Base-by-base conservation (phyloP, 2,888 invertebrate species). In the Prosopocoilus inquinatus region DNA sequence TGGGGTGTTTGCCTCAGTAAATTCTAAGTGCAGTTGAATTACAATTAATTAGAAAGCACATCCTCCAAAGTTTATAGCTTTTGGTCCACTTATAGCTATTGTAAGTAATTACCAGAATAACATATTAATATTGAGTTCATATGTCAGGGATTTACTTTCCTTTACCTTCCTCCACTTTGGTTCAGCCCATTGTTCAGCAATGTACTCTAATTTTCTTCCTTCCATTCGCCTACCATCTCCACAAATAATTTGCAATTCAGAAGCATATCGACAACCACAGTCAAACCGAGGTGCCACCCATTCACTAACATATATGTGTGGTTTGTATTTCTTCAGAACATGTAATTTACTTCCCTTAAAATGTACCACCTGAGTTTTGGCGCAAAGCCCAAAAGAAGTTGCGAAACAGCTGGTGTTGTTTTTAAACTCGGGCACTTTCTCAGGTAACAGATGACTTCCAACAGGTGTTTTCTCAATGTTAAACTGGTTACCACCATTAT, bases 291-390 rank as follows among this genome's bases (percentile, higher is more conserved):
- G 77, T 34, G 78, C 74, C 64, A 73, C 74, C 78, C 77, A 78
- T 67, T 82, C 82, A 50, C 79, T 78, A 49, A 81, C 76, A 62
- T 74, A 68, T 58, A 86, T 81, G n/a, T 76, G 71, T 3, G 84
- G 84, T 62, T 78, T 79, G 32, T 78, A 68, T 45, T 73, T 65
- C 55, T 82, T 79, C 47, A 86, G 65, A 13, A 84, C 67, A 28
- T 28, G 5, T 7, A 28, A 28, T 7, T 28, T 28, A 28, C 20
- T 3, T 28, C 20, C 20, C 1, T 5, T 28, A 7, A 28, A 28
- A 53, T 72, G 64, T 41, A 83, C 72, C 7, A 67, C 63, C 71
- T 85, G 84, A 12, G 65, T 38, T 70, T 84, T 84, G 9, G 55
- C 63, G 63, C 81, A 81, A 5, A 57, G 57, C 2, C 61, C 38